Conservation (phyloP, 2,113 vertebrate species). For the Burhinus bistriatus region DNA sequence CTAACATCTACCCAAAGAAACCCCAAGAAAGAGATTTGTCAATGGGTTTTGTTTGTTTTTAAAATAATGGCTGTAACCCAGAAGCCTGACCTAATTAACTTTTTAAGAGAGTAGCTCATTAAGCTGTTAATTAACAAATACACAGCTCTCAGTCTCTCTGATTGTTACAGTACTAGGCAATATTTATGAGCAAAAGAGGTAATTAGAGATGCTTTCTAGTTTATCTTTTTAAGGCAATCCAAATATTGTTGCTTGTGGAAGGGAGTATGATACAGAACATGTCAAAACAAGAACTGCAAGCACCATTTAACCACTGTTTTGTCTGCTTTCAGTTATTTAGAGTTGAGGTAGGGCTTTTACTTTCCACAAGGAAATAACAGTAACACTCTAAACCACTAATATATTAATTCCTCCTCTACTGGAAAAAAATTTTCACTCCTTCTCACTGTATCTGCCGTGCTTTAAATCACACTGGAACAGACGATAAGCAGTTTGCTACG, state of each 20-base stretch:
- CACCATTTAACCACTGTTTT: neutral
- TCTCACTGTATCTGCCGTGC: neutral
- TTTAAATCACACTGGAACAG: neutral
- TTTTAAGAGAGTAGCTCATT: neutral
- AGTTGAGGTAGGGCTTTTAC: neutral
- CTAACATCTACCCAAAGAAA: neutral
- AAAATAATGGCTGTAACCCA: neutral
- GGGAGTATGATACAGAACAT: neutral
- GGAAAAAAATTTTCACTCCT: neutral
- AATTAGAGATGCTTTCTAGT: neutral
- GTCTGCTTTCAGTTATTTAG: neutral
- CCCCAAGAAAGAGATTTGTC: neutral
- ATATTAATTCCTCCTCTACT: neutral
- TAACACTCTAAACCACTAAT: neutral
- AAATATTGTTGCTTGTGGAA: neutral
- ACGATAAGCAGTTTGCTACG: neutral
- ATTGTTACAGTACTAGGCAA: neutral
- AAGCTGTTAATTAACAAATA: conserved; percentile 16
- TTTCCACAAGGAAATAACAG: neutral
- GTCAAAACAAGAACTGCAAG: neutral
- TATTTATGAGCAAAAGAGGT: neutral
- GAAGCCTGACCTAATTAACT: neutral
- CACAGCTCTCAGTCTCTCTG: neutral
- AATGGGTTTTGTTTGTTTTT: neutral
- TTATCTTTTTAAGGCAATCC: neutral